Percentiles rank a stretch among this genome's conserved stretches.
phyloP scores from a whole-genome alignment of 2,113 vertebrate species.

The Dunckerocampus dactyliophorus region DNA sequence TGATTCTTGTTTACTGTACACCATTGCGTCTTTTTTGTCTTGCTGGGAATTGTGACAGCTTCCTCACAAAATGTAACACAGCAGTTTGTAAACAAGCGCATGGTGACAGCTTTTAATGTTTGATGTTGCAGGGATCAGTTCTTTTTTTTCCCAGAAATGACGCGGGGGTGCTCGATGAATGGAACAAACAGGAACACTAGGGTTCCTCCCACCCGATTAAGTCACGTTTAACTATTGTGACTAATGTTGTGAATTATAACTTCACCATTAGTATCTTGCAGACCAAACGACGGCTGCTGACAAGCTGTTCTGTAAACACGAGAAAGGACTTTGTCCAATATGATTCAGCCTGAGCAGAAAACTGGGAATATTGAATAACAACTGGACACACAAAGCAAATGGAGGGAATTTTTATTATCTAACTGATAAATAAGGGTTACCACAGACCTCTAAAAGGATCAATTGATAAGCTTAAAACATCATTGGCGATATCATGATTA shows the following conservation, averaged over 20 bases:
- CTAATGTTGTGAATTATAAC: neutral
- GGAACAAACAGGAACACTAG: neutral
- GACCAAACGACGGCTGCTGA: slow-evolving; percentile 37
- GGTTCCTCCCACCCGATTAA: no score
- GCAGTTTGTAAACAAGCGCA: slow-evolving; percentile 15
- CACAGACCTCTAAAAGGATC: slow-evolving; percentile 38
- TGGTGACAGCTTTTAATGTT: neutral
- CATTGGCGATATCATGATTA: slow-evolving; percentile 15
- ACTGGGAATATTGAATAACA: slow-evolving; percentile 18
- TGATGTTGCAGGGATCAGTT: neutral
- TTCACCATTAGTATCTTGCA: slow-evolving; percentile 14
- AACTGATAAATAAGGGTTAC: slow-evolving; percentile 64
- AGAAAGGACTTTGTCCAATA: slow-evolving; percentile 62
- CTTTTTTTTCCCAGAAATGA: slow-evolving; percentile 32
- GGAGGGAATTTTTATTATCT: slow-evolving; percentile 52
- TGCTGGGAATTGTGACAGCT: slow-evolving; percentile 8
- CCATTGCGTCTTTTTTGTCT: neutral
- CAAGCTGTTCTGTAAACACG: slow-evolving; percentile 53
- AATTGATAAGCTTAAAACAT: slow-evolving; percentile 24
- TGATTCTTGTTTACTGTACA: no score
- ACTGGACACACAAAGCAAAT: slow-evolving; percentile 24
- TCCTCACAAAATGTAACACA: slow-evolving; percentile 12
- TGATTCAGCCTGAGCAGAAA: slow-evolving; percentile 22
- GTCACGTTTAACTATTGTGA: neutral
- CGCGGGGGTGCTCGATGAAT: neutral